These are phyloP conservation scores for Protosalanx chinensis DNA, from an alignment of 2,797 vertebrate species.

Conservation along the genomic window DNA sequence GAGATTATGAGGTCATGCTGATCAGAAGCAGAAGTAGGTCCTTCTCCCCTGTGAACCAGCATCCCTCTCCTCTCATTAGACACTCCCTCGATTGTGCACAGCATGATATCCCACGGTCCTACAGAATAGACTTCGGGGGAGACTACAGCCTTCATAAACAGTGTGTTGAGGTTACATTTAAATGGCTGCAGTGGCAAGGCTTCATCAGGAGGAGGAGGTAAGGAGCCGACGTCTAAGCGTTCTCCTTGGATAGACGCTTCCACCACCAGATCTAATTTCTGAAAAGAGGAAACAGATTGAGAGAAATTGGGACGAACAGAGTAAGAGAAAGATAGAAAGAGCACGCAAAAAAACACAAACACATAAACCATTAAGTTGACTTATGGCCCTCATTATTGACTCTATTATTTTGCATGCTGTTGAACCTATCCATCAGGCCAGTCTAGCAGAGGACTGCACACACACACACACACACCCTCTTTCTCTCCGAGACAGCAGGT, in stretches of 20 bases:
- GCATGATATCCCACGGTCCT: neutral
- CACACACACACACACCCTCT: neutral
- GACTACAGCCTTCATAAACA: no score
- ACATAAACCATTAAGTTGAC: slow-evolving; percentile 44
- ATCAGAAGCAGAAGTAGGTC: slow-evolving; percentile 16
- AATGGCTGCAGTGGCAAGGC: slow-evolving; percentile 6
- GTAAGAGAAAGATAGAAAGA: slow-evolving; percentile 1
- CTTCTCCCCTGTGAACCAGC: slow-evolving; percentile 20
- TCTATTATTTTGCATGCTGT: slow-evolving; percentile 44
- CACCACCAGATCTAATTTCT: slow-evolving; percentile 53
- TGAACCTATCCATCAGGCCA: slow-evolving; percentile 33
- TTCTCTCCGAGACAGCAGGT: neutral
- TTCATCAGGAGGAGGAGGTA: slow-evolving; percentile 68
- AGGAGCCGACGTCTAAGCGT: slow-evolving; percentile 48
- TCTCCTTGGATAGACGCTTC: slow-evolving; percentile 56
- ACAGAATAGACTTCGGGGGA: no score
- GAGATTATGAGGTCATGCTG: slow-evolving; percentile 32
- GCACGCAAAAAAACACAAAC: neutral
- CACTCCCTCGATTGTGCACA: neutral
- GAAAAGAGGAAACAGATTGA: slow-evolving; percentile 6
- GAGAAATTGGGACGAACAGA: neutral
- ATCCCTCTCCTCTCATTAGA: slow-evolving; percentile 21
- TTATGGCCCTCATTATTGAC: slow-evolving; percentile 49
- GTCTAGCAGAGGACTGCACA: slow-evolving; percentile 16
- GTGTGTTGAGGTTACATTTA: neutral